A percentile compares a stretch with the other conserved stretches of the same genome.
These are phyloP conservation scores for Idris sp. DNA, from an alignment of 1,140 invertebrate genomes.

Conservation along the genomic window DNA sequence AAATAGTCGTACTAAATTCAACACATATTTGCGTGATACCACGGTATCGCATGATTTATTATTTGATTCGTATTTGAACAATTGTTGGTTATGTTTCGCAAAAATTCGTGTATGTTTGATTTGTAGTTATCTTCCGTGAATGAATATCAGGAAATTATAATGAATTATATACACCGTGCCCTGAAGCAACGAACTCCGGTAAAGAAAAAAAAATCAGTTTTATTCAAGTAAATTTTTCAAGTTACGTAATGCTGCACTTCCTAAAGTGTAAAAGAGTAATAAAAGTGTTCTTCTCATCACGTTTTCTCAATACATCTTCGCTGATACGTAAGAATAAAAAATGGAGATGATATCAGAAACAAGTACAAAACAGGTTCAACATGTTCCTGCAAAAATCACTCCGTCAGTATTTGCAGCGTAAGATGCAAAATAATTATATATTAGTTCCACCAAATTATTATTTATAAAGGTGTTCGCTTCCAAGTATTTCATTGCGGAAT, in stretches of 20 bases:
- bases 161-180: constrained; percentile 37
- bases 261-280: constrained; percentile 52
- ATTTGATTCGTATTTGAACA: constrained; percentile 49
- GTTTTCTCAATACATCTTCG: constrained; percentile 53
- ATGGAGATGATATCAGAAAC: constrained; percentile 59
- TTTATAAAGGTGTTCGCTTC: constrained; percentile 31
- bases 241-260: constrained; percentile 45
- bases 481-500: constrained; percentile 17
- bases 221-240: constrained; percentile 57
- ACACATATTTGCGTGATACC: constrained; percentile 55
- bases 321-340: constrained; percentile 57
- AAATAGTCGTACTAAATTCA: constrained; percentile 56
- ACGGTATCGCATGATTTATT: constrained; percentile 48
- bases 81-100: constrained; percentile 21
- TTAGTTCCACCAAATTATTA: constrained; percentile 21
- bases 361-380: constrained; percentile 43
- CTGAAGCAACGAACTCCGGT: constrained; percentile 2
- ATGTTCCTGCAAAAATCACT: constrained; percentile 51
- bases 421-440: constrained; percentile 47
- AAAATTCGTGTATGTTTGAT: constrained; percentile 46
- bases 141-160: constrained; percentile 53
- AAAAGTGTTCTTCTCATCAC: constrained; percentile 58
- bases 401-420: constrained; percentile 26
- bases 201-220: constrained; percentile 57
- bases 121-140: constrained; percentile 37